phyloP scores from a whole-genome alignment of 2,888 invertebrate genomes.

The Euplexia lucipara region DNA sequence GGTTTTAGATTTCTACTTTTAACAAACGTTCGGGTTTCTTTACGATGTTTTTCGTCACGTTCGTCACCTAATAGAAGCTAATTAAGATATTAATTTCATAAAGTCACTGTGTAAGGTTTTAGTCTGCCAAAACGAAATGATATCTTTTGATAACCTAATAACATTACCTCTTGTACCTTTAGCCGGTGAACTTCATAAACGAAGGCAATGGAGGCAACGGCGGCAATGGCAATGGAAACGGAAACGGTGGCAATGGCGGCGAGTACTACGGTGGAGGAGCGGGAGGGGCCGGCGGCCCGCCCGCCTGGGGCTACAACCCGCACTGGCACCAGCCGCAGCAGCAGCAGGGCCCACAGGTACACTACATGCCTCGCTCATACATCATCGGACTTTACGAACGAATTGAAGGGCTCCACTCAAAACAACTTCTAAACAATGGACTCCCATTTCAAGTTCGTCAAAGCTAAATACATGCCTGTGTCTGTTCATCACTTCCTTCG shows the following conservation, averaged over 20 bases:
- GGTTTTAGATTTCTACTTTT: too few relatives aligned
- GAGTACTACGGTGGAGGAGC: constrained; percentile 67
- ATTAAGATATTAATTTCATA: neutral
- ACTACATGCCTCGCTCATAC: too few relatives aligned
- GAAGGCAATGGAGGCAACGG: constrained; percentile 73
- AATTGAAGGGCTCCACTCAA: too few relatives aligned
- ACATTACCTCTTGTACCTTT: constrained; percentile 10
- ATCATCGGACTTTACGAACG: too few relatives aligned
- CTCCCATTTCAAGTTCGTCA: too few relatives aligned
- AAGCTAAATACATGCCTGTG: too few relatives aligned
- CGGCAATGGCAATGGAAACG: constrained; percentile 52
- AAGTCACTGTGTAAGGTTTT: neutral
- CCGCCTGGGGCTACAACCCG: constrained; percentile 90
- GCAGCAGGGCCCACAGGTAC: constrained; percentile 86
- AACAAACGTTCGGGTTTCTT: too few relatives aligned
- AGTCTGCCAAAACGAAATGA: neutral
- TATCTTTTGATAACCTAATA: neutral
- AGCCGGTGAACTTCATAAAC: constrained; percentile 89
- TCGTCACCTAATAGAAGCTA: too few relatives aligned
- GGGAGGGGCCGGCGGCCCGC: constrained; percentile 74
- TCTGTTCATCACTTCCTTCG: too few relatives aligned
- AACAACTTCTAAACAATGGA: too few relatives aligned
- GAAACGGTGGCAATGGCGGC: constrained; percentile 68
- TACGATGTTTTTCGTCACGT: too few relatives aligned
- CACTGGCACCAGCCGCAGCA: constrained; percentile 89